These are phyloP conservation scores for Bemisia tabaci DNA, from an alignment of 1,140 invertebrate species.

Conservation along the genomic window DNA sequence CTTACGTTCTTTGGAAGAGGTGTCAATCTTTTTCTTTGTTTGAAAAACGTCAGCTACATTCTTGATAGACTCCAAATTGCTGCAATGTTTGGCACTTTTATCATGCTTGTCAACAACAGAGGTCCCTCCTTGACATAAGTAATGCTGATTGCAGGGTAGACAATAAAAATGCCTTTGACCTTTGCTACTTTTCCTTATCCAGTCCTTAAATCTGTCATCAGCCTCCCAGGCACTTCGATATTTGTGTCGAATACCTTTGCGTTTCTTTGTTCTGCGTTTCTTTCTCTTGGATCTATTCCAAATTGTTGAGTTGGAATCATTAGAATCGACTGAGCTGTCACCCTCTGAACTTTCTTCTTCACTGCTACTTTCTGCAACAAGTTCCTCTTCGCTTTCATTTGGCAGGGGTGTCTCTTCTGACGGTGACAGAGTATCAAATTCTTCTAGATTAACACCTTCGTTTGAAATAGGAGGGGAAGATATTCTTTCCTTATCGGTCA, in stretches of 20 bases:
- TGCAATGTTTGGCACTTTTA: not conserved
- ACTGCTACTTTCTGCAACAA: not conserved
- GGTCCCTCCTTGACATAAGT: not conserved
- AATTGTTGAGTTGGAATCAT: no score
- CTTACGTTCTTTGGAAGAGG: not conserved
- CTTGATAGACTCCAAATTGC: not conserved
- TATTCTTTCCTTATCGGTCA: no score
- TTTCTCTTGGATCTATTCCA: no score
- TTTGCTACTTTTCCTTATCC: not conserved
- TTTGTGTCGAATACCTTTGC: not conserved
- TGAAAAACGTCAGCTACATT: not conserved
- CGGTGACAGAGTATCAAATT: no score
- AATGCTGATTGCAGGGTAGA: not conserved
- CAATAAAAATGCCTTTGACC: not conserved
- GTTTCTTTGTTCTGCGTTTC: not conserved
- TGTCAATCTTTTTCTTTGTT: not conserved
- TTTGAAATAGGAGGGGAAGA: no score
- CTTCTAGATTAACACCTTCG: no score
- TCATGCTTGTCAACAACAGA: not conserved
- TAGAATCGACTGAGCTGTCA: no score
- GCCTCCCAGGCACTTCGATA: not conserved
- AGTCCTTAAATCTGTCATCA: not conserved
- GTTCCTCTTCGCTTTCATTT: not conserved
- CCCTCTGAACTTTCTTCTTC: not conserved
- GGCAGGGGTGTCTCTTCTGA: not conserved